These are phyloP conservation scores for Bombus confusus DNA, from an alignment of 1,140 invertebrate genomes.

Conservation along the genomic window DNA sequence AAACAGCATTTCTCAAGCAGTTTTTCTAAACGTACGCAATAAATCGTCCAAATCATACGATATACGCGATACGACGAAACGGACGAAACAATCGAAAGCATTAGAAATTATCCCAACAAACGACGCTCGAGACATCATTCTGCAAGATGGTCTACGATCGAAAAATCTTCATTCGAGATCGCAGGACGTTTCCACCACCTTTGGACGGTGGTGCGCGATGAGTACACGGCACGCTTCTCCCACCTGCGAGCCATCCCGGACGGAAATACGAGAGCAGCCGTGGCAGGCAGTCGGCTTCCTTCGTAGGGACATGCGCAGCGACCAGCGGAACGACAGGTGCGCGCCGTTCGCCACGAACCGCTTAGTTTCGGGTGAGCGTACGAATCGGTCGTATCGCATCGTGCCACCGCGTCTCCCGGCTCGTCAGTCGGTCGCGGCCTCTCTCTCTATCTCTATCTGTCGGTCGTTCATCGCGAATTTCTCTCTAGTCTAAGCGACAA, in stretches of 20 bases:
- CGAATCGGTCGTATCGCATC: constrained; percentile 58
- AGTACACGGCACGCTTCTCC: constrained; percentile 36
- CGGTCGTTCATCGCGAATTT: constrained; percentile 27
- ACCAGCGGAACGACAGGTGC: constrained; percentile 65
- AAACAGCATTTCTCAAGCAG: no score
- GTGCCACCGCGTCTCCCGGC: constrained; percentile 37
- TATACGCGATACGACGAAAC: no score
- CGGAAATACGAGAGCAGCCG: constrained; percentile 41
- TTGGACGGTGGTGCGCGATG: neutral
- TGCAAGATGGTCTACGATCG: neutral
- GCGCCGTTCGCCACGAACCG: constrained; percentile 60
- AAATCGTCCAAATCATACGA: no score
- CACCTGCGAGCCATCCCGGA: constrained; percentile 54
- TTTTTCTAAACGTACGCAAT: no score
- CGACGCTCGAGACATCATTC: neutral
- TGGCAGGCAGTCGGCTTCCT: constrained; percentile 63
- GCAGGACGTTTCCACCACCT: constrained; percentile 30
- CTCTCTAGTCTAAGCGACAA: neutral
- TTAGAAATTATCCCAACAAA: neutral
- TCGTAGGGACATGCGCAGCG: constrained; percentile 62
- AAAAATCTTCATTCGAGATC: constrained; percentile 53
- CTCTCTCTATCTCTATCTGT: constrained; percentile 12
- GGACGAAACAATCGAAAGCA: no score
- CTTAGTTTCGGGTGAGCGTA: constrained; percentile 67
- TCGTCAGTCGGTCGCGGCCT: constrained; percentile 43